phyloP scores from a whole-genome alignment of 2,888 invertebrate species.

The Esperia sulphurella region DNA sequence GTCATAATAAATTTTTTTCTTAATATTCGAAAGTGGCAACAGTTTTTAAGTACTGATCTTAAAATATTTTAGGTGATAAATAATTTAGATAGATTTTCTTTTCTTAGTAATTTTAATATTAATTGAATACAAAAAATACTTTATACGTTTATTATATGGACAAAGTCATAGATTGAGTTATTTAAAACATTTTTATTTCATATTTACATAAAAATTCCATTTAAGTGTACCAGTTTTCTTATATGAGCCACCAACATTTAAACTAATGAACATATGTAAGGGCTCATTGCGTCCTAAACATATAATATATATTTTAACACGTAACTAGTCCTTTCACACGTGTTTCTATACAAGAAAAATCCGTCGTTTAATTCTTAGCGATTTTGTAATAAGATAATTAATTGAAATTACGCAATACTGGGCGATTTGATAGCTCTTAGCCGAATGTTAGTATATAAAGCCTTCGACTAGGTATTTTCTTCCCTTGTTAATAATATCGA shows the following conservation, averaged over 20 bases:
- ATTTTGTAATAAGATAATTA: not conserved
- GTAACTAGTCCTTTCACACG: conserved; percentile 47
- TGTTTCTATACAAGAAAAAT: conserved; percentile 23
- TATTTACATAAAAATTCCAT: conserved; percentile 29
- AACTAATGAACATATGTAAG: not conserved
- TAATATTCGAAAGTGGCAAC: conserved; percentile 25
- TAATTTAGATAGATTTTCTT: conserved; percentile 25
- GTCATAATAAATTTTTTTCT: conserved; percentile 42
- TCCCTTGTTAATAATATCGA: conserved; percentile 33
- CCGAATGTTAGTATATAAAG: not conserved
- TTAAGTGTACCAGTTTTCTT: conserved; percentile 6
- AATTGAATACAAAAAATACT: conserved; percentile 14
- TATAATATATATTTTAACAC: conserved; percentile 25
- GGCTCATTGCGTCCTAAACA: conserved; percentile 44
- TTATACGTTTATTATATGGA: conserved; percentile 29
- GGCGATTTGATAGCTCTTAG: not conserved
- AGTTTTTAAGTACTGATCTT: conserved; percentile 25
- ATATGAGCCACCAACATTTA: not conserved
- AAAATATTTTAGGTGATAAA: conserved; percentile 24
- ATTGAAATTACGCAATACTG: not conserved
- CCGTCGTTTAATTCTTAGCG: conserved; percentile 24
- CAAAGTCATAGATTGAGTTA: conserved; percentile 42
- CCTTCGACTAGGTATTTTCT: conserved; percentile 9
- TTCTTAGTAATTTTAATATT: conserved; percentile 11
- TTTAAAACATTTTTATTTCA: conserved; percentile 32